Evolutionary conservation across 2,113 vertebrate genomes (phyloP).

Genomic region (Arizona elegans): DNA sequence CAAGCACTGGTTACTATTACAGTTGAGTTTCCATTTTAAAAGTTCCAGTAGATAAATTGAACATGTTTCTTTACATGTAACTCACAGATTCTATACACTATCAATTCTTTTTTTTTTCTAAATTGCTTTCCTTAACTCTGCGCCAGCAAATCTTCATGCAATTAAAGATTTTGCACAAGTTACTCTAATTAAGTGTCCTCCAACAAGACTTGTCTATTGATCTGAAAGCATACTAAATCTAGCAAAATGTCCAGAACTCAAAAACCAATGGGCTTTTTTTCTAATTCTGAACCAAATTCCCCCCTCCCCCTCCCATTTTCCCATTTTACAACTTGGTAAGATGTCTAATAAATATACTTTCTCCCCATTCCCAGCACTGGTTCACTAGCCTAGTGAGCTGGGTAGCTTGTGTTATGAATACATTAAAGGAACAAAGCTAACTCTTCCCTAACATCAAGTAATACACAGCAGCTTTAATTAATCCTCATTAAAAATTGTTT

Average conservation of each 20-base stretch:
- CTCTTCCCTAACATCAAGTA: background rate
- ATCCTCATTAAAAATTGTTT: background rate
- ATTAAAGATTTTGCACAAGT: background rate
- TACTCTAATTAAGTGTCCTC: background rate
- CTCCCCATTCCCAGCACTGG: background rate
- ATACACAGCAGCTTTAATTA: background rate
- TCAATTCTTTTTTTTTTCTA: too few relatives aligned
- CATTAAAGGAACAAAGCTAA: background rate
- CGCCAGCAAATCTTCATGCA: background rate
- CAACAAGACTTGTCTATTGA: background rate
- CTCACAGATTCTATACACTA: background rate
- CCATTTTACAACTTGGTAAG: background rate
- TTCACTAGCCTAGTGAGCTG: background rate
- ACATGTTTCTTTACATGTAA: background rate
- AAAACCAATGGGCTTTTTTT: background rate
- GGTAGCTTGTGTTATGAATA: background rate
- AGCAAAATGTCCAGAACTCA: background rate
- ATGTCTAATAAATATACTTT: background rate
- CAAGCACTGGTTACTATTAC: background rate
- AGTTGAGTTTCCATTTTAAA: background rate
- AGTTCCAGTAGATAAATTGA: background rate
- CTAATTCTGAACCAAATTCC: background rate
- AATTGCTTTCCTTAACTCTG: background rate
- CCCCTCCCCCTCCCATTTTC: background rate
- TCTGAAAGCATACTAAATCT: background rate